Evolutionary conservation across 2,888 invertebrate species (phyloP).

Genomic region (Perithous albicinctus): DNA sequence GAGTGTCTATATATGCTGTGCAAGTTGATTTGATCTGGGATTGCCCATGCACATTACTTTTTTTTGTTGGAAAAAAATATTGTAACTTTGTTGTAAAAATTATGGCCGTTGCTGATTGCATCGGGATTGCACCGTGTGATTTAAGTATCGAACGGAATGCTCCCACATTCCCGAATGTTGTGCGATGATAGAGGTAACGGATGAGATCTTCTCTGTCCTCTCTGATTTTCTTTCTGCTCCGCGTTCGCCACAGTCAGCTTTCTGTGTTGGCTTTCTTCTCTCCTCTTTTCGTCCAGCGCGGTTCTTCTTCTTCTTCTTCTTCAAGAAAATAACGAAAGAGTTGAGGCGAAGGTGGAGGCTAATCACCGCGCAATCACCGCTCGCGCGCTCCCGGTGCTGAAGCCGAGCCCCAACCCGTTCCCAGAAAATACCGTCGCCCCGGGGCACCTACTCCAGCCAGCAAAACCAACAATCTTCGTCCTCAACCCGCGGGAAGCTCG

Average conservation of each 20-base stretch:
- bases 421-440: slow-evolving; percentile 75
- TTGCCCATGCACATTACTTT: neutral
- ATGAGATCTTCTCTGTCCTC: neutral
- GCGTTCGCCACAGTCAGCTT: slow-evolving; percentile 50
- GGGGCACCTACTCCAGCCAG: slow-evolving; percentile 73
- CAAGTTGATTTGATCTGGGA: neutral
- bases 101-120: neutral
- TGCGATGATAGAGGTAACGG: slow-evolving; percentile 49
- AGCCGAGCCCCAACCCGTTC: slow-evolving; percentile 64
- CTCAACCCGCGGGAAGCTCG: slow-evolving; percentile 71
- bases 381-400: slow-evolving; percentile 77
- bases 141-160: slow-evolving; percentile 56
- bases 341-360: slow-evolving; percentile 79
- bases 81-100: neutral
- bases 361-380: slow-evolving; percentile 82
- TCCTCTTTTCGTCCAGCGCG: slow-evolving; percentile 23
- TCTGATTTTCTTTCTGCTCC: slow-evolving; percentile 22
- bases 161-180: slow-evolving; percentile 65
- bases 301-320: slow-evolving; percentile 61
- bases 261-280: slow-evolving; percentile 27
- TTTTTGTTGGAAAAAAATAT: neutral
- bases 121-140: neutral
- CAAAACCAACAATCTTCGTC: slow-evolving; percentile 83
- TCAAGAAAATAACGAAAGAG: slow-evolving; percentile 59
- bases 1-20: neutral